Evolutionary conservation across 2,113 vertebrate genomes (phyloP).

Genomic region (Psilopsiagon aurifrons): DNA sequence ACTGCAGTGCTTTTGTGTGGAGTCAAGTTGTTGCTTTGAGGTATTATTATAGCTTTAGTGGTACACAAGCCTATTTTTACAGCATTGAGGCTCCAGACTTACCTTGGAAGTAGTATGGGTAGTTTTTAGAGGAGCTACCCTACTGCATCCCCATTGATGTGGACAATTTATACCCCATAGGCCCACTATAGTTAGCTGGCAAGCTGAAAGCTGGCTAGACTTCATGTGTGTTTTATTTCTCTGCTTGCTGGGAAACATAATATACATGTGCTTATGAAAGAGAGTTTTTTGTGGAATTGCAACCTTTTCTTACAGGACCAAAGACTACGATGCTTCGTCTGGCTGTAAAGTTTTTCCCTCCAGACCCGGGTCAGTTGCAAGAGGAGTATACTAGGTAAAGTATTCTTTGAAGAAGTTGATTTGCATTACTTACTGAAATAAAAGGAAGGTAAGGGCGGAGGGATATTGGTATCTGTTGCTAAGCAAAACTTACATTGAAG

Average conservation of each 20-base stretch:
- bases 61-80: background rate
- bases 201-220: background rate
- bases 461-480: background rate
- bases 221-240: background rate
- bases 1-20: background rate
- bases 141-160: background rate
- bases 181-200: background rate
- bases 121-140: background rate
- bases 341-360: constrained; percentile 97
- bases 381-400: constrained; percentile 93
- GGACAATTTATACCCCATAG: background rate
- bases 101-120: background rate
- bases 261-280: background rate
- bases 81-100: background rate
- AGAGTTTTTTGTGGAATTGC: background rate
- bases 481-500: background rate
- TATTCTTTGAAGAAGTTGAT: background rate
- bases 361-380: constrained; percentile 94
- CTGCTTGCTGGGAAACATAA: background rate
- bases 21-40: background rate
- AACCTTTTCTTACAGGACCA: constrained; percentile 80
- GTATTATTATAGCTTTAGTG: rapidly evolving
- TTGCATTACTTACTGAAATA: background rate
- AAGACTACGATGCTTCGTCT: constrained; percentile 87
- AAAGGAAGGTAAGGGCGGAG: background rate